Evolutionary conservation across 2,888 invertebrate species (phyloP), one percentile per base, ranked within the genome.

Genomic region (Hirtodrosophila alboralis): DNA sequence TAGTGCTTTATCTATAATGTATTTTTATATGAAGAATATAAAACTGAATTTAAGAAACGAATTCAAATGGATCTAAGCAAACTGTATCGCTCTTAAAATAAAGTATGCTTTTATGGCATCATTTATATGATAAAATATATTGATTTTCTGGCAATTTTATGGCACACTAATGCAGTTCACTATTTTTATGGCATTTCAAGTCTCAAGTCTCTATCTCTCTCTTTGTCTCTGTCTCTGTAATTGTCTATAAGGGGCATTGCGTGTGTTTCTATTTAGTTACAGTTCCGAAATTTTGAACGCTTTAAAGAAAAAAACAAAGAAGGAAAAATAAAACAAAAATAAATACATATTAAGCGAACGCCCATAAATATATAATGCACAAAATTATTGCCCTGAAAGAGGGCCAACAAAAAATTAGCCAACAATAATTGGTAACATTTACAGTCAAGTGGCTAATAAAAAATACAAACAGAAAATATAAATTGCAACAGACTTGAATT

Each of bases 371-470:
- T 40, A 51, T 61, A 65, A 61, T 65, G 53, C 48, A 71, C 52
- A 45, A 65, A 70, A 61, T 57, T 37, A 71, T 59, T 74, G 56
- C 49, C 21, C 60, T 53, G 34, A 28, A 53, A 53, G 45, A 52
- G 64, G 64, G 54, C 45, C 38, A 36, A n/a, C 23, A 23, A 51
- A 53, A 76, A 77, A 77, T 81, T 53, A 69, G 85, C 72, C 69
- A 85, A 83, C 72, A 66, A 84, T 84, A 83, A 85, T 80, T 78
- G 65, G 83, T 61, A 75, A 61, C 83, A 64, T 72, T 85, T 75
- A 78, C 85, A 83, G 79, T 63, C n/a, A 74, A 81, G 83, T 85
- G 80, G 84, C 58, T 48, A 83, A 75, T 83, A 79, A 79, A 70
- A 76, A 31, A 34, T 5, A 27, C 27, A 36, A 10, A 18, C 7